A percentile compares a stretch with the other conserved stretches of the same genome.
Evolutionary conservation across 2,113 vertebrate genomes (phyloP).

Genomic region (Siphamia tubifer): DNA sequence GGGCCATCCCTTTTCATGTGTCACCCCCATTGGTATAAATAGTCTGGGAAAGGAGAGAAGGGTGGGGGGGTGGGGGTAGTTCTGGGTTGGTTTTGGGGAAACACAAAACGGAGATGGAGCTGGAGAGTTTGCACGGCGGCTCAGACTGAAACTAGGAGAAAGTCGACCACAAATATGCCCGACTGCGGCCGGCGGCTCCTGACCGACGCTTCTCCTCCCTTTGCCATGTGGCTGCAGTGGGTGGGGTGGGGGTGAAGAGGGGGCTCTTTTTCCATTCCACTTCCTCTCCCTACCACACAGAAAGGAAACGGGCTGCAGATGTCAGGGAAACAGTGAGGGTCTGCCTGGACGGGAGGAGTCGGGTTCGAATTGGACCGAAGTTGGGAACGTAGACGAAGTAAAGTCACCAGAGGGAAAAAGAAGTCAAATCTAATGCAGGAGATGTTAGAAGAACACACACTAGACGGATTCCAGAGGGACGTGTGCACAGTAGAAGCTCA

Average conservation of each 20-base stretch:
- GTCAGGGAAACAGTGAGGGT: slow-evolving; percentile 56
- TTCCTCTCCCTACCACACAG: slow-evolving; percentile 67
- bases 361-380: background rate
- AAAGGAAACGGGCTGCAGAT: slow-evolving; percentile 77
- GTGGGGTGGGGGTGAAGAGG: too few relatives aligned
- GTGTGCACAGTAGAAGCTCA: too few relatives aligned
- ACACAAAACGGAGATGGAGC: background rate
- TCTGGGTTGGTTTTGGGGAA: slow-evolving; percentile 3
- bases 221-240: slow-evolving; percentile 64
- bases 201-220: slow-evolving; percentile 75
- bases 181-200: slow-evolving; percentile 77
- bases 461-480: too few relatives aligned
- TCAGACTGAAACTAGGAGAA: slow-evolving; percentile 68
- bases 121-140: slow-evolving; percentile 20
- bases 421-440: too few relatives aligned
- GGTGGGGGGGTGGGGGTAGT: slow-evolving; percentile 13
- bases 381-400: too few relatives aligned
- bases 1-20: slow-evolving; percentile 61
- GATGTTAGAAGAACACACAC: too few relatives aligned
- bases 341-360: slow-evolving; percentile 25
- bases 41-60: slow-evolving; percentile 52
- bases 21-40: slow-evolving; percentile 63
- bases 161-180: slow-evolving; percentile 81
- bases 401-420: too few relatives aligned
- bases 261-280: slow-evolving; percentile 74